A percentile compares a stretch with the other conserved stretches of the same genome.
Evolutionary conservation across 2,113 vertebrate species (phyloP).

Genomic region (Strigops habroptila): DNA sequence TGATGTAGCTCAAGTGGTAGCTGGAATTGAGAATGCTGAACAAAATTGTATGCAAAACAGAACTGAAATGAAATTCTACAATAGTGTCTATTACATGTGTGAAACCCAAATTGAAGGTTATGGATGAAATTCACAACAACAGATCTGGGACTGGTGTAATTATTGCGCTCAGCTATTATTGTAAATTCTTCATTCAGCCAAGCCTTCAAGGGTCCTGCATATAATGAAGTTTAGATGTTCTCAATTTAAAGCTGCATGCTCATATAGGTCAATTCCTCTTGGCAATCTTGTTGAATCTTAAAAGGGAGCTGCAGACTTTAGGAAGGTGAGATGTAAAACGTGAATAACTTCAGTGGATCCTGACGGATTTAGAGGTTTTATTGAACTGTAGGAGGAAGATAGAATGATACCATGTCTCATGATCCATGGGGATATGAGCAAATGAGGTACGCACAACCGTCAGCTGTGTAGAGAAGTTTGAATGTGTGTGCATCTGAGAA

Average conservation of each 20-base stretch:
- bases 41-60: conserved; percentile 15
- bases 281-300: conserved; percentile 27
- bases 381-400: neutral
- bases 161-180: conserved; percentile 26
- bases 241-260: conserved; percentile 44
- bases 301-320: neutral
- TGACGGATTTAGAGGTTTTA: neutral
- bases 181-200: conserved; percentile 10
- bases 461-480: neutral
- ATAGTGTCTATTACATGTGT: neutral
- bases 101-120: conserved; percentile 39
- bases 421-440: neutral
- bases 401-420: neutral
- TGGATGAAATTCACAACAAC: conserved; percentile 19
- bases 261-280: neutral
- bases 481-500: neutral
- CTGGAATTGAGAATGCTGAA: conserved; percentile 12
- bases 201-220: conserved; percentile 26
- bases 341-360: neutral
- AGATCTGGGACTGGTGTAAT: conserved; percentile 13
- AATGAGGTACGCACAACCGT: rapidly evolving
- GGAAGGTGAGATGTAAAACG: neutral
- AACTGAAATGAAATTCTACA: conserved; percentile 42
- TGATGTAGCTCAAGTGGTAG: neutral
- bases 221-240: conserved; percentile 54